Evolutionary conservation across 2,113 vertebrate genomes (phyloP), one percentile per base, ranked within the genome.

Genomic region (Nothobranchius furzeri): DNA sequence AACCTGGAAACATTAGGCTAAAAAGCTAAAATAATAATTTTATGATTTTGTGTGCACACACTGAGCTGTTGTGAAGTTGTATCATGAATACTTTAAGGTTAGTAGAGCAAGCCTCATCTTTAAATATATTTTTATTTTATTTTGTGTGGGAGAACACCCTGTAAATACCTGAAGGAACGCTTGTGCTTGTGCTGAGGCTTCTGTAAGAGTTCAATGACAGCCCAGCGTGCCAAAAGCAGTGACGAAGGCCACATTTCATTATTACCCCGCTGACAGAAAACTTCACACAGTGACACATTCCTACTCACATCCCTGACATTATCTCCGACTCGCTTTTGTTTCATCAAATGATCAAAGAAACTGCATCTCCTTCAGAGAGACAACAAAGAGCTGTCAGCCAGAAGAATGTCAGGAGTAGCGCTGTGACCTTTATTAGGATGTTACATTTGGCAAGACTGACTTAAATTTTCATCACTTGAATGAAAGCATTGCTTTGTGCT

Each of bases 381-480:
- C 9, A 70, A 46, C 12, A 60, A 59, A 43, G 42, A 49, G 50
- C 37, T 42, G 13, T 6, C 9, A 59, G 12, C 15, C 12, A 43
- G n/a, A 7, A 13, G 2, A 20, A 14, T 36, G 17, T 70, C 60
- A 52, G 46, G 14, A 40, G n/a, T 48, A 17, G 37, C 0, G 1
- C 52, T 36, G 52, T 54, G 52, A 54, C 52, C 48, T 50, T 50
- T 50, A 17, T 50, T 50, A 50, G 9, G n/a, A 50, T 36, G 12
- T 35, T 30, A 36, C 30, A 35, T 36, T 14, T 20, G 7, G 30
- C 52, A 54, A 54, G 12, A 13, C 30, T 60, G 37, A 40, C 48
- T 50, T 9, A 17, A 20, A 20, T 65, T 56, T 62, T 64, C 67
- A 60, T 74, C 35, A 48, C 35, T 51, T 51, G 14, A 55, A 63